Base-by-base conservation (phyloP, 2,888 invertebrate genomes). In the Eilema sororculum region DNA sequence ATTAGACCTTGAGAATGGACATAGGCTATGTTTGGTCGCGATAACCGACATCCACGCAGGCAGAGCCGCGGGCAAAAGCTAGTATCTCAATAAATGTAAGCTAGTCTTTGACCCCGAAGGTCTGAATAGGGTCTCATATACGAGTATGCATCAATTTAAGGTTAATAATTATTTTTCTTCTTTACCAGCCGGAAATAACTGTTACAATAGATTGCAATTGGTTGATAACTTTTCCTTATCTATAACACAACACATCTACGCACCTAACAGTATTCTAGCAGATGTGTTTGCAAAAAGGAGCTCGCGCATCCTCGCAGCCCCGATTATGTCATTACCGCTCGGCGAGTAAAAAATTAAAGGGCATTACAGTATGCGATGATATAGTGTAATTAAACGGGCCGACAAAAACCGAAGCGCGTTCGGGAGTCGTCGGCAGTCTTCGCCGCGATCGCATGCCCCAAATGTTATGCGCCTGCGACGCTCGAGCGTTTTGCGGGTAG, bases 351-450 rank as follows among this genome's bases (percentile, higher is more conserved):
- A 93, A 93, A 88, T 86, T 87, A 89, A 91, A 91, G 93, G 91
- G 91, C 93, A 92, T 92, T 91, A 91, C 90, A 93, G 94, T 94
- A 95, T 94, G 94, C 92, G 93, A 95, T 95, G 95, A 95, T 95
- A 95, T 93, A 89, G 87, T 82, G 90, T 90, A 93, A 95, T 95
- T 94, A 95, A 91, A 90, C 85, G 81, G 77, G 71, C 64, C 81
- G 69, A 80, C 78, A 88, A 88, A 87, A 83, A 83, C 72, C 75
- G 75, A 73, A 52, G 63, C 65, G 69, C 61, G 72, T 77, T 77
- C 77, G 84, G 77, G 71, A 72, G 76, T 72, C 68, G 76, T 71
- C 71, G 65, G 64, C 73, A 72, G 77, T 72, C 68, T 76, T 71
- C 71, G 65, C 62, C 73, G 65, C 69, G 71, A 69, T 73, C 77